Percentiles rank a stretch among this genome's conserved stretches.
Conservation (phyloP, 2,888 invertebrate genomes). For the Nephrotoma flavescens region DNA sequence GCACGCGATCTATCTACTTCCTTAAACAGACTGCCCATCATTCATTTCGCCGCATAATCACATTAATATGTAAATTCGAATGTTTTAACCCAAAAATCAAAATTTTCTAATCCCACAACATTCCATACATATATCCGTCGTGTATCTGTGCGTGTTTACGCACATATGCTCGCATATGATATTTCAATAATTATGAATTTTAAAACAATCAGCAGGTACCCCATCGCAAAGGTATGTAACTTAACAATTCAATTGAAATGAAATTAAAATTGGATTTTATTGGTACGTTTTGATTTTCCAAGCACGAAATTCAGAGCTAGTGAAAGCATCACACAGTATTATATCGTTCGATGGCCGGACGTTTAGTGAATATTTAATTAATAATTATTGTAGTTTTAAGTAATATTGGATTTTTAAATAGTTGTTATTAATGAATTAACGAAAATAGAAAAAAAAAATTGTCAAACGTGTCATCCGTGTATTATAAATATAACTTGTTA, state of each 20-base stretch:
- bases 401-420: neutral
- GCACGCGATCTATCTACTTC: neutral
- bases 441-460: neutral
- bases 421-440: neutral
- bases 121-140: neutral
- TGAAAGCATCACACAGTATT: neutral
- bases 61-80: neutral
- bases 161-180: neutral
- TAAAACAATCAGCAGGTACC: neutral
- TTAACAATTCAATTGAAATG: neutral
- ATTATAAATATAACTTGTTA: neutral
- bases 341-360: neutral
- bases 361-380: neutral
- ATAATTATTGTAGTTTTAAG: neutral
- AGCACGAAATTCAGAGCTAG: constrained; percentile 2
- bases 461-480: constrained; percentile 1
- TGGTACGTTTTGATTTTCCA: neutral
- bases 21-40: neutral
- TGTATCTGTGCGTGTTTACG: neutral
- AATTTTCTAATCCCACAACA: neutral
- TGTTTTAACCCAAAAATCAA: neutral
- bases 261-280: neutral
- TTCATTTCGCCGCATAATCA: neutral
- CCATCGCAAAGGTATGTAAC: neutral
- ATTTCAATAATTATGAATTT: neutral